These are phyloP conservation scores for Sarcophilus harrisii DNA, from an alignment of 2,797 vertebrate species.

Conservation along the genomic window DNA sequence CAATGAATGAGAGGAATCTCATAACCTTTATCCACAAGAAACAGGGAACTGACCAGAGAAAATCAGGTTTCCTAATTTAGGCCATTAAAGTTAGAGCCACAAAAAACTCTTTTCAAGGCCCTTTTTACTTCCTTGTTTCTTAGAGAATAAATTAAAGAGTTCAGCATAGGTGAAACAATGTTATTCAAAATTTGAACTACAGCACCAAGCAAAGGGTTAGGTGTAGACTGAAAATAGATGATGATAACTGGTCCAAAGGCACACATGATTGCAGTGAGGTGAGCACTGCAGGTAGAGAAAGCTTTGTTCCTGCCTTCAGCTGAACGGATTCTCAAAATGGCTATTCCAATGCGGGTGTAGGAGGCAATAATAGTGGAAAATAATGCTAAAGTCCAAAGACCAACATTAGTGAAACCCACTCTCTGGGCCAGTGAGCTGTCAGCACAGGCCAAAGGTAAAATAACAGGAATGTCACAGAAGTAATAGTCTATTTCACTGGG, in stretches of 20 bases:
- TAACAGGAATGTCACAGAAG: neutral
- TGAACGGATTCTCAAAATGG: neutral
- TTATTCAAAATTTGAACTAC: neutral
- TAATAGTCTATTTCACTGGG: constrained; percentile 8
- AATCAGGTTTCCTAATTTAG: neutral
- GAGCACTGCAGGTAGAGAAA: neutral
- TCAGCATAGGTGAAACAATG: neutral
- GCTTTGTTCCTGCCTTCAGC: neutral
- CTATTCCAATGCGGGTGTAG: neutral
- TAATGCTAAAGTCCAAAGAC: neutral
- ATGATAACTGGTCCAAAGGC: neutral
- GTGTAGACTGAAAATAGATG: neutral
- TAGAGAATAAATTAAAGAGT: neutral
- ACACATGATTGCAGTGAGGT: neutral
- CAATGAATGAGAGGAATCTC: neutral
- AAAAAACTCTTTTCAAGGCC: neutral
- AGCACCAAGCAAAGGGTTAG: neutral
- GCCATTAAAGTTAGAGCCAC: neutral
- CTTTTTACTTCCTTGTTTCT: neutral
- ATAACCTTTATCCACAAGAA: neutral
- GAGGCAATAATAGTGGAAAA: neutral
- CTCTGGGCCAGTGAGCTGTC: neutral
- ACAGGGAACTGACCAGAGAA: neutral
- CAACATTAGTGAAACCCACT: neutral
- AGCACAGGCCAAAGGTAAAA: neutral